Base-by-base conservation (phyloP, 2,888 invertebrate species). In the Agrotis segetum region DNA sequence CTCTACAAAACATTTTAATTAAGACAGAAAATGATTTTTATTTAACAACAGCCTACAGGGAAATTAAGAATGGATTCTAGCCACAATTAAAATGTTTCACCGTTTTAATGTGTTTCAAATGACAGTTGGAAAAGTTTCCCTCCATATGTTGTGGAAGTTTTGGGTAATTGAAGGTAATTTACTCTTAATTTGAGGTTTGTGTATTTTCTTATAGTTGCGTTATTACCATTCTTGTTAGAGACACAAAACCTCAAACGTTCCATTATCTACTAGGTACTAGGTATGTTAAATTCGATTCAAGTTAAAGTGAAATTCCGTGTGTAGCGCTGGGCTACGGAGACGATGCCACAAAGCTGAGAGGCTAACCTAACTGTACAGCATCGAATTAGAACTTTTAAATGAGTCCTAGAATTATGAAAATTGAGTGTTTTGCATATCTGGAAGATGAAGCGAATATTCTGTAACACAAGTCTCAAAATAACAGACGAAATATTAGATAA, bases 71-170 rank as follows among this genome's bases (percentile, higher is more conserved):
- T 74, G 69, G 56, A 76, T 81, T 82, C 66, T 74, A 72, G 53
- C 55, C 67, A 75, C 72, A 86, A 83, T 83, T 86, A 66, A 81
- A 73, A 79, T 76, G 73, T 67, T 74, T 79, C 79, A 59, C 24
- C 58, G 67, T 83, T 78, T 77, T 79, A 76, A 86, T 79, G 84
- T 79, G 71, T 81, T 78, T 69, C 62, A 77, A 86, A 86, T 83
- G 78, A 79, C 79, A 84, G 81, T 86, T 85, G 67, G 55, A 50
- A 81, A 79, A 84, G 71, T 84, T 81, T 79, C 55, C 52, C 68
- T 75, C 60, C 66, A 58, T 73, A 66, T 69, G 34, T 77, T 62
- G 59, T 50, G 44, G 46, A 82, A 79, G 56, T 82, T 80, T 69
- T 63, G 58, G 67, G 71, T 67, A 76, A 72, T 74, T 69, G 56